Percentiles rank a stretch among this genome's conserved stretches.
phyloP scores from a whole-genome alignment of 2,797 vertebrate genomes.

The Gallirallus australis region DNA sequence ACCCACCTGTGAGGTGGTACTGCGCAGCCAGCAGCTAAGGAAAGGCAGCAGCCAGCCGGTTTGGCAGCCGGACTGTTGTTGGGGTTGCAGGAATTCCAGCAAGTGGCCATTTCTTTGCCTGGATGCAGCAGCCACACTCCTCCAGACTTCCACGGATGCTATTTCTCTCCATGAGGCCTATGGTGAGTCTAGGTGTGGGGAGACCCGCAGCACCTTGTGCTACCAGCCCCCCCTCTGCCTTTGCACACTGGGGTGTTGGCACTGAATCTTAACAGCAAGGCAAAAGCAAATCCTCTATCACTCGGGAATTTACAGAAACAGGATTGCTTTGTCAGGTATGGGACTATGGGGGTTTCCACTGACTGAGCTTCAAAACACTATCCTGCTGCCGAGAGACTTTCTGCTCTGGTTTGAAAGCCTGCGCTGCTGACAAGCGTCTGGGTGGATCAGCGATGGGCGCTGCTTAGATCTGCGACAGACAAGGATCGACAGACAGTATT shows the following conservation, averaged over 20 bases:
- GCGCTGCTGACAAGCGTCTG: background rate
- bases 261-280: background rate
- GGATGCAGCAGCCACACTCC: background rate
- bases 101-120: background rate
- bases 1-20: fast-evolving
- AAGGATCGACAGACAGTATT: background rate
- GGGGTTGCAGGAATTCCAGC: fast-evolving
- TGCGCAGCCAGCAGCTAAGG: fast-evolving
- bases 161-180: background rate
- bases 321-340: background rate
- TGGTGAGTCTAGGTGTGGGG: background rate
- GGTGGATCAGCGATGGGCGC: background rate
- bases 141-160: background rate
- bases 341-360: background rate
- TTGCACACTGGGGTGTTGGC: fast-evolving
- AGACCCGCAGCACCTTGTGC: background rate
- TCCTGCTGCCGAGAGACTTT: background rate
- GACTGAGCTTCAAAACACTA: background rate
- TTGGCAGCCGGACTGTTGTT: background rate
- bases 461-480: background rate
- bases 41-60: background rate
- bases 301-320: background rate
- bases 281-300: background rate
- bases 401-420: background rate
- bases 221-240: background rate